Conservation (phyloP, 2,888 invertebrate genomes). For the Apamea anceps region DNA sequence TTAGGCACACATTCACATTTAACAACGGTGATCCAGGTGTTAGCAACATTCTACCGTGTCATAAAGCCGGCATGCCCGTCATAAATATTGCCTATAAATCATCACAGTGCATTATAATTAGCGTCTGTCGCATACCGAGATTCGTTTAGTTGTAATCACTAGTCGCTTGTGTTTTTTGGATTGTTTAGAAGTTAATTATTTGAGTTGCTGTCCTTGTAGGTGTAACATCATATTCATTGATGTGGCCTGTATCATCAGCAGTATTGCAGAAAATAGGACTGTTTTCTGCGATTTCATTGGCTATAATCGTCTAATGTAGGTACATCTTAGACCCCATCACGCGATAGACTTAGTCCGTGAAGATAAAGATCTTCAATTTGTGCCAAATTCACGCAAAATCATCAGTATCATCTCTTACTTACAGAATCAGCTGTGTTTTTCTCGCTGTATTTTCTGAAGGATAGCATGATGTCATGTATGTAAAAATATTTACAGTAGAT, state of each 20-base stretch:
- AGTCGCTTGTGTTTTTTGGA: conserved; percentile 19
- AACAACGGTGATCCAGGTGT: conserved; percentile 33
- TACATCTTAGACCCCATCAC: neutral
- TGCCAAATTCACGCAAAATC: neutral
- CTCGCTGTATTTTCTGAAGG: neutral
- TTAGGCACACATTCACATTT: neutral
- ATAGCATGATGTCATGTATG: conserved; percentile 41
- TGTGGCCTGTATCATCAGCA: neutral
- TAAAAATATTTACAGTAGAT: conserved; percentile 33
- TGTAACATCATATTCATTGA: neutral
- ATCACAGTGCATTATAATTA: conserved; percentile 48
- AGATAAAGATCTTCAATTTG: neutral
- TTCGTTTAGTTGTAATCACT: conserved; percentile 22
- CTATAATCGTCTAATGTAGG: neutral
- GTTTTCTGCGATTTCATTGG: neutral
- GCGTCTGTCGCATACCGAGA: conserved; percentile 20
- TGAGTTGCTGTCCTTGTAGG: neutral
- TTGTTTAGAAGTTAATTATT: too few species aligned
- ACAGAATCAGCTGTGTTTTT: neutral
- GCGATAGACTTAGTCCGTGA: neutral
- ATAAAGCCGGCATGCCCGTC: conserved; percentile 31
- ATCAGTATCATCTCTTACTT: neutral
- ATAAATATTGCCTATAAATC: conserved; percentile 44
- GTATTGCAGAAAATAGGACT: neutral
- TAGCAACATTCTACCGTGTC: conserved; percentile 23